These are phyloP conservation scores for Loxodonta africana DNA, from an alignment of 2,113 vertebrate species.

Conservation along the genomic window DNA sequence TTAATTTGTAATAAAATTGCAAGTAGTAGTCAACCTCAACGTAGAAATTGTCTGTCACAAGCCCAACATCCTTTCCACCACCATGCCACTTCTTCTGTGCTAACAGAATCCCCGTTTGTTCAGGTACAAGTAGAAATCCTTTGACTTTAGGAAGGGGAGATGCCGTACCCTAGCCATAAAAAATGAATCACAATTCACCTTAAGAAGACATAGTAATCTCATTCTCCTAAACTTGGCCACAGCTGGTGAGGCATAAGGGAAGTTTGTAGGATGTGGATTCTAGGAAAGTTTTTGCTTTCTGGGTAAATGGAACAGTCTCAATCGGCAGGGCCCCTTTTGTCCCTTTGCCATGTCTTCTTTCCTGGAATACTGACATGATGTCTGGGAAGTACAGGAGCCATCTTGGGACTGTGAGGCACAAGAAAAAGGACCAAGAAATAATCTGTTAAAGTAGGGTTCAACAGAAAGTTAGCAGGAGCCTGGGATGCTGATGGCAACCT, in stretches of 20 bases:
- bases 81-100: neutral
- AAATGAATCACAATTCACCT: neutral
- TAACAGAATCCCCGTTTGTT: neutral
- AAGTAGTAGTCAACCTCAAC: neutral
- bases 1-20: neutral
- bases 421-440: neutral
- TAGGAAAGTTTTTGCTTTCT: conserved; percentile 21
- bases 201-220: neutral
- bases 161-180: neutral
- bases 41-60: neutral
- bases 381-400: neutral
- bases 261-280: neutral
- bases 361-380: neutral
- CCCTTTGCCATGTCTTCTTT: neutral
- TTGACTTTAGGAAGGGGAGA: neutral
- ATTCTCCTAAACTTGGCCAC: neutral
- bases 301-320: neutral
- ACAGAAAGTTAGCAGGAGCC: neutral
- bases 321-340: neutral
- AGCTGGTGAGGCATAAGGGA: neutral
- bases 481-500: neutral
- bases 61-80: neutral
- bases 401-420: neutral
- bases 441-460: neutral
- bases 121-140: neutral